Conservation (phyloP, 2,888 invertebrate species). For the Folsomia manolachei region DNA sequence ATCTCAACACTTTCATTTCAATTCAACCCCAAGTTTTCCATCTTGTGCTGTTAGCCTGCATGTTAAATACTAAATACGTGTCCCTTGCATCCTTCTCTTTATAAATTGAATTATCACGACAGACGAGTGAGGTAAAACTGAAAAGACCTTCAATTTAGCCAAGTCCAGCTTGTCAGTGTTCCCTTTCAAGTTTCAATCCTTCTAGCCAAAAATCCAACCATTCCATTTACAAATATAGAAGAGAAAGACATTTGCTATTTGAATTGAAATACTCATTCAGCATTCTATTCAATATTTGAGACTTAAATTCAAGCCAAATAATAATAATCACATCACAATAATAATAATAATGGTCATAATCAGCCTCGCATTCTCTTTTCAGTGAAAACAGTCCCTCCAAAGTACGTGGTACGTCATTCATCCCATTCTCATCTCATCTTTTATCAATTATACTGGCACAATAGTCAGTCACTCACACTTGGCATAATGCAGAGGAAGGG, state of each 20-base stretch:
- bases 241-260: no score
- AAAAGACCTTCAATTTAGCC: slow-evolving; percentile 39
- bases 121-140: slow-evolving; percentile 45
- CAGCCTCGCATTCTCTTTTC: slow-evolving; percentile 5
- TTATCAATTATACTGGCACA: neutral
- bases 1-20: slow-evolving; percentile 40
- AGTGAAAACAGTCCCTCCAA: slow-evolving; percentile 1
- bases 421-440: neutral
- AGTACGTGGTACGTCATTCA: neutral
- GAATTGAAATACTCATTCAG: neutral
- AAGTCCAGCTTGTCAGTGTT: slow-evolving; percentile 29
- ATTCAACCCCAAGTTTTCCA: neutral
- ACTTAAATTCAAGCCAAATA: no score
- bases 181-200: slow-evolving; percentile 29
- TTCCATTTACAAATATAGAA: neutral
- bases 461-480: neutral
- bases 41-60: slow-evolving; percentile 15
- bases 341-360: neutral
- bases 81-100: slow-evolving; percentile 34
- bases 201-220: slow-evolving; percentile 24
- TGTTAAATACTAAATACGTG: no score
- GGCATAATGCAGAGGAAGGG: neutral
- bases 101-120: slow-evolving; percentile 48
- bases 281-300: slow-evolving; percentile 6
- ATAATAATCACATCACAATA: neutral